Conservation (phyloP, 2,888 invertebrate species). For the Oegoconia quadripuncta region DNA sequence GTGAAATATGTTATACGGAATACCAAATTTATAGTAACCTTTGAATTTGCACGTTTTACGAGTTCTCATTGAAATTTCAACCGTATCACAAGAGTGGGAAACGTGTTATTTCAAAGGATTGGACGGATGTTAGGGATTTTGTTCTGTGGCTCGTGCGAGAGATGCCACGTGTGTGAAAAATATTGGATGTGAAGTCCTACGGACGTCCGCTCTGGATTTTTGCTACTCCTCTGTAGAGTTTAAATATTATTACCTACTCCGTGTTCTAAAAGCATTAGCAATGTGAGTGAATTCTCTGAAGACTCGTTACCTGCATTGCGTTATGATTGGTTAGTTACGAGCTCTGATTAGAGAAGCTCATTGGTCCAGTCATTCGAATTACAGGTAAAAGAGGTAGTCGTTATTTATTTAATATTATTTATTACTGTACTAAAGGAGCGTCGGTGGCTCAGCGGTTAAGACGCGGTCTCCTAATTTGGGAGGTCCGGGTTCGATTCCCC, state of each 20-base stretch:
- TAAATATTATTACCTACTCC: background rate
- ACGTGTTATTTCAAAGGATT: background rate
- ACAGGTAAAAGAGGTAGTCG: no score
- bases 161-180: constrained; percentile 11
- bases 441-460: no score
- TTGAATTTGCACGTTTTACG: background rate
- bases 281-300: no score
- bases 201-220: constrained; percentile 1
- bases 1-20: background rate
- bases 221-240: background rate
- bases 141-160: constrained; percentile 11
- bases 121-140: background rate
- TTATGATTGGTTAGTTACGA: no score
- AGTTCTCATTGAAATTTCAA: background rate
- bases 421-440: no score
- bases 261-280: no score
- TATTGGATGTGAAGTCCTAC: background rate
- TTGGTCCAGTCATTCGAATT: no score
- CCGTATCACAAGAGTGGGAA: background rate
- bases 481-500: no score
- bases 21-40: background rate
- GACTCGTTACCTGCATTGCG: no score
- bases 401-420: no score
- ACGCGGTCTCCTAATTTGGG: no score
- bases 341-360: no score